A percentile compares a stretch with the other conserved stretches of the same genome.
Conservation (phyloP, 64 coral and sea anemone genomes). For the Platygyra sinensis region DNA sequence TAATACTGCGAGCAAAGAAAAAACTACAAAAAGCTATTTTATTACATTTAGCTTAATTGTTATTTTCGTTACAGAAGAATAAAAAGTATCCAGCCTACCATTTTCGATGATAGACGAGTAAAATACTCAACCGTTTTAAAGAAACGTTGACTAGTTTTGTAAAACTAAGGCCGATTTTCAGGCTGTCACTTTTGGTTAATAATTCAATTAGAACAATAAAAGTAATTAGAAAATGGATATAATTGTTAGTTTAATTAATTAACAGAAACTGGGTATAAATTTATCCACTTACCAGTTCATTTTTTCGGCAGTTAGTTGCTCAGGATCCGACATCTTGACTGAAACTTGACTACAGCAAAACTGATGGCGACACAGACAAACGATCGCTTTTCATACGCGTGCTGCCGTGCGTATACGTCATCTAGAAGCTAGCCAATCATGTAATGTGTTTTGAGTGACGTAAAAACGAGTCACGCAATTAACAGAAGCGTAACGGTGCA, state of each 20-base stretch:
- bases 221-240: slow-evolving; percentile 7
- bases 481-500: background rate
- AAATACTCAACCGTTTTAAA: background rate
- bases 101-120: background rate
- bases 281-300: background rate
- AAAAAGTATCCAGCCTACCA: slow-evolving; percentile 2
- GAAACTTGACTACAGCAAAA: background rate
- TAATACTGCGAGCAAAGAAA: too few relatives aligned
- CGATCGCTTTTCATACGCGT: background rate
- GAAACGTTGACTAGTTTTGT: background rate
- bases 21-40: too few relatives aligned
- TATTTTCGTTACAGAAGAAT: background rate
- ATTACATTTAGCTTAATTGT: too few relatives aligned
- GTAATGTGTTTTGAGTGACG: background rate
- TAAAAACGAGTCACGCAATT: background rate
- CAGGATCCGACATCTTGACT: background rate
- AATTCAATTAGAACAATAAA: slow-evolving; percentile 24
- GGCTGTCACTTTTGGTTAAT: too few relatives aligned
- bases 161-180: too few relatives aligned
- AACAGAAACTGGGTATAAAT: background rate
- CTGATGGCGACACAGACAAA: background rate
- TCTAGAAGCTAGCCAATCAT: background rate
- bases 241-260: background rate
- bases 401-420: background rate
- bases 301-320: background rate